Percentiles rank a stretch among this genome's conserved stretches.
phyloP scores from a whole-genome alignment of 64 coral and sea anemone genomes.

The Catalaphyllia jardinei region DNA sequence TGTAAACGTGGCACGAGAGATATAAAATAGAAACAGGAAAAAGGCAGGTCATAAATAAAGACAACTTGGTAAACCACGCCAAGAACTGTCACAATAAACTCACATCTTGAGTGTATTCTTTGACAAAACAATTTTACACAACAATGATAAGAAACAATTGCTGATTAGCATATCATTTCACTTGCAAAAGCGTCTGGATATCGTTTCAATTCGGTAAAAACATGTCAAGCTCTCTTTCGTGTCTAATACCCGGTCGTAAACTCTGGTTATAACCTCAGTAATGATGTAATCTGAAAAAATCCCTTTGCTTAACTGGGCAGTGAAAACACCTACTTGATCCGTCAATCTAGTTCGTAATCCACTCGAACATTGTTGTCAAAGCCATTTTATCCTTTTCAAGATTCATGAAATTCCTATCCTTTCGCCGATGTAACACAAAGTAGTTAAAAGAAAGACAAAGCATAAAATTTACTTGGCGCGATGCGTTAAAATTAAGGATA shows the following conservation, averaged over 20 bases:
- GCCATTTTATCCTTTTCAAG: too few species aligned
- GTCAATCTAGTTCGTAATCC: not conserved
- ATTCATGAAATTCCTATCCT: too few species aligned
- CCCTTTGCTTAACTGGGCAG: not conserved
- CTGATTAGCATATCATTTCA: constrained; percentile 31
- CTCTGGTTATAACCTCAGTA: not conserved
- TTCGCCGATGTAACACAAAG: too few species aligned
- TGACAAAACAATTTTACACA: constrained; percentile 3
- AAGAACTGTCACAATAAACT: not conserved
- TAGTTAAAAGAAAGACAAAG: too few species aligned
- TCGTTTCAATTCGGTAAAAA: not conserved
- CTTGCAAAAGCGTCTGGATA: not conserved
- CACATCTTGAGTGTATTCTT: not conserved
- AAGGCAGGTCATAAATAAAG: not conserved
- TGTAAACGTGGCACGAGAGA: not conserved
- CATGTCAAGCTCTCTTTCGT: not conserved
- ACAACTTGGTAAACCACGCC: not conserved
- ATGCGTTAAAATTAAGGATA: too few species aligned
- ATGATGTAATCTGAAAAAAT: not conserved
- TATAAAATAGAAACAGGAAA: not conserved
- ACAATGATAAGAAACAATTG: not conserved
- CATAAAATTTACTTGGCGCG: too few species aligned
- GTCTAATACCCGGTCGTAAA: not conserved
- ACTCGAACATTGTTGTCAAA: not conserved
- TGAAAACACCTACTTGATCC: not conserved